Conservation (phyloP, 2,113 vertebrate genomes). For the Azemiops feae region DNA sequence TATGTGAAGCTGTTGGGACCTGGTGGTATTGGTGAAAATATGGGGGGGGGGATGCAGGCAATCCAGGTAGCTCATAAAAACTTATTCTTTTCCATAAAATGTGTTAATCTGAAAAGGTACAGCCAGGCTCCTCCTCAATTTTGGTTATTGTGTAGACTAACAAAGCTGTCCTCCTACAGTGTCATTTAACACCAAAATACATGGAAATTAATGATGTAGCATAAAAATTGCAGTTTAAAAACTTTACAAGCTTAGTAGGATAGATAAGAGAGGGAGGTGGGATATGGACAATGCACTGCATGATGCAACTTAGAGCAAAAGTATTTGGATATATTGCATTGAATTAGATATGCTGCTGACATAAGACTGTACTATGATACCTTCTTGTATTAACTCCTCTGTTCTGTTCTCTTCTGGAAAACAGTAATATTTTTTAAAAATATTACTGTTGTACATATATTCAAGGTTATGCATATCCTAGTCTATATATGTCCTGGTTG, state of each 20-base stretch:
- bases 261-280: background rate
- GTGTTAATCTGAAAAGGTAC: background rate
- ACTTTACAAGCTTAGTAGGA: background rate
- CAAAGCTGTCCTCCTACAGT: background rate
- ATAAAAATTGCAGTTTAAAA: background rate
- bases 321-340: background rate
- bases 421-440: background rate
- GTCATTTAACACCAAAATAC: background rate
- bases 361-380: background rate
- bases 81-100: background rate
- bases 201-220: background rate
- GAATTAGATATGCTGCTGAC: background rate
- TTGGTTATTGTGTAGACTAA: background rate
- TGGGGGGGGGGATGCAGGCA: background rate
- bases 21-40: background rate
- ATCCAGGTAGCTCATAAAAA: background rate
- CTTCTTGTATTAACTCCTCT: background rate
- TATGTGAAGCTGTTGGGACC: background rate
- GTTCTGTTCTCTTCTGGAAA: background rate
- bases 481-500: background rate
- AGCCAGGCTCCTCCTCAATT: background rate
- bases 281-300: background rate
- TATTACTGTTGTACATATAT: background rate
- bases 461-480: background rate
- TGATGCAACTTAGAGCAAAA: background rate